These are phyloP conservation scores for Sebastes baramenuke DNA, from an alignment of 2,797 vertebrate species.

Conservation along the genomic window DNA sequence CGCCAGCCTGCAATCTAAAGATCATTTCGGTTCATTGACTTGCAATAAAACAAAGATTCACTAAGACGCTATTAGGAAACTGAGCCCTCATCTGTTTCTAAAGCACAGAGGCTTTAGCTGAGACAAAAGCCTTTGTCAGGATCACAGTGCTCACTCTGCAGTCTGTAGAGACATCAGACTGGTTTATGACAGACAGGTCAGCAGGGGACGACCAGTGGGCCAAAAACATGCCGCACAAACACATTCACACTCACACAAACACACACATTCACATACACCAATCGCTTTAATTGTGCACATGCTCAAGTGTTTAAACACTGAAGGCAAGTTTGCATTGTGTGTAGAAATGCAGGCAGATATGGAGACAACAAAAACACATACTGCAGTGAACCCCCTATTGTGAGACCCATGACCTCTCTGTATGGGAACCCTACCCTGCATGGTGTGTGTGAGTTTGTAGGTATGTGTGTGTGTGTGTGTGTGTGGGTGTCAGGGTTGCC, in stretches of 20 bases:
- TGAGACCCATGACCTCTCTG: slow-evolving; percentile 57
- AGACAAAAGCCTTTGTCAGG: slow-evolving; percentile 74
- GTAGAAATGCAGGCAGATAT: slow-evolving; percentile 18
- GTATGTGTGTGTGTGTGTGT: slow-evolving; percentile 13
- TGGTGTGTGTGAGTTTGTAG: background rate
- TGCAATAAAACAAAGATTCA: slow-evolving; percentile 58
- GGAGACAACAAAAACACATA: slow-evolving; percentile 3
- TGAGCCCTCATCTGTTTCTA: slow-evolving; percentile 55
- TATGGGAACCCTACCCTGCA: slow-evolving; percentile 1
- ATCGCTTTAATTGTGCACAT: slow-evolving; percentile 31
- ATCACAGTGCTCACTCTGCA: slow-evolving; percentile 50
- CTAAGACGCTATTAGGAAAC: slow-evolving; percentile 45
- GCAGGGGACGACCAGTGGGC: slow-evolving; percentile 41
- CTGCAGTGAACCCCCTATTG: slow-evolving; percentile 44
- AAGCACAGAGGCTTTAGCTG: slow-evolving; percentile 43
- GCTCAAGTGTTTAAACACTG: background rate
- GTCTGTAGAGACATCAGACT: slow-evolving; percentile 70
- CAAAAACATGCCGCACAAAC: slow-evolving; percentile 10
- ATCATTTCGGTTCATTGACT: slow-evolving; percentile 65
- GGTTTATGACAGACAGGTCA: slow-evolving; percentile 77
- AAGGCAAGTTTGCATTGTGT: slow-evolving; percentile 39
- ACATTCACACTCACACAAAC: background rate
- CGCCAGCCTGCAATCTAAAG: slow-evolving; percentile 41
- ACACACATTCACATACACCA: too few relatives aligned
- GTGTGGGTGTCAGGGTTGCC: slow-evolving; percentile 41